Percentiles rank a stretch among this genome's conserved stretches.
phyloP scores from a whole-genome alignment of 2,113 vertebrate genomes.

The Dipodomys ordii region DNA sequence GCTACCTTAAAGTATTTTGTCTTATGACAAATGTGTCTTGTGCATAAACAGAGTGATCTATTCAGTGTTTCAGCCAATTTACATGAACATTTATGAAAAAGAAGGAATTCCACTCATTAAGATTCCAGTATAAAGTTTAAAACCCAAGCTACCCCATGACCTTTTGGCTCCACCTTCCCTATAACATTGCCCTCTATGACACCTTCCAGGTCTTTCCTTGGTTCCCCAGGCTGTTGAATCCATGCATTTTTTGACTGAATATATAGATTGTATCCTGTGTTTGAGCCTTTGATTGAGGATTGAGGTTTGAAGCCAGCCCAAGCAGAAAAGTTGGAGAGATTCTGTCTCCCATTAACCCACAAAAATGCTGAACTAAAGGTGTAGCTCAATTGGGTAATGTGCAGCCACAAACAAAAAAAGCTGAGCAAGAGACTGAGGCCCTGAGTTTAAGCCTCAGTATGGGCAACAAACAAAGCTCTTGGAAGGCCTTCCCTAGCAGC shows the following conservation, averaged over 20 bases:
- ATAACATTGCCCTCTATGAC: neutral
- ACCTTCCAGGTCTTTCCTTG: neutral
- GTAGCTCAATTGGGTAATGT: too few species aligned
- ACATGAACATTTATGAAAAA: neutral
- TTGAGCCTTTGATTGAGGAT: neutral
- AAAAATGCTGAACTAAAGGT: too few species aligned
- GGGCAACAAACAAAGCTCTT: neutral
- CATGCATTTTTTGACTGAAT: neutral
- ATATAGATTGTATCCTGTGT: neutral
- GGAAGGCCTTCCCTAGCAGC: neutral
- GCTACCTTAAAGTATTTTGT: neutral
- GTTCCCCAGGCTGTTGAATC: neutral
- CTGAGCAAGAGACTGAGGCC: too few species aligned
- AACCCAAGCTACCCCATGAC: neutral
- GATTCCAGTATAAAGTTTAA: neutral
- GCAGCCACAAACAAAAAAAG: too few species aligned
- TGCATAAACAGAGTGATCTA: neutral
- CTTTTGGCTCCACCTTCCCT: neutral
- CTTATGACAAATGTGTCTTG: neutral
- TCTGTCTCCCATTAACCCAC: too few species aligned
- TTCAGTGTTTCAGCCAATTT: neutral
- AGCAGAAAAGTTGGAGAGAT: too few species aligned
- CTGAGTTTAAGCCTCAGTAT: too few species aligned
- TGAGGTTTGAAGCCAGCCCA: too few species aligned
- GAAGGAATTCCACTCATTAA: neutral